Conservation (phyloP, 1,140 invertebrate species). For the Orchesella cincta region DNA sequence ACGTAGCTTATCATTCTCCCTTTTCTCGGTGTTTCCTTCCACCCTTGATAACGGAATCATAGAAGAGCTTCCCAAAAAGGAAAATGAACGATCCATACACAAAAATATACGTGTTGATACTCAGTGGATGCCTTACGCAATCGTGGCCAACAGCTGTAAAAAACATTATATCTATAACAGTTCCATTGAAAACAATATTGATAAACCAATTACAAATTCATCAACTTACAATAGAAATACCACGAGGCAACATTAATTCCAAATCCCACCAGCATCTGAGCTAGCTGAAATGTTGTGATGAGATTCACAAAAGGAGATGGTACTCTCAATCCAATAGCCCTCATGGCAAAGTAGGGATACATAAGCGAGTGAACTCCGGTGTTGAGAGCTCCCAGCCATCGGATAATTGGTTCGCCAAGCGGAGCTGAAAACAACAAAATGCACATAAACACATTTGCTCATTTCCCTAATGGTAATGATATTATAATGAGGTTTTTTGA, state of each 20-base stretch:
- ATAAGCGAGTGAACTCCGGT: slow-evolving; percentile 31
- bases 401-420: slow-evolving; percentile 22
- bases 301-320: slow-evolving; percentile 9
- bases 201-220: background rate
- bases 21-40: background rate
- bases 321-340: slow-evolving; percentile 4
- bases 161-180: too few species aligned
- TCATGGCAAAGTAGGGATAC: slow-evolving; percentile 7
- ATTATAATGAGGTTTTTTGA: background rate
- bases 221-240: slow-evolving; percentile 11
- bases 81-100: slow-evolving; percentile 2
- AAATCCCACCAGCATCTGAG: slow-evolving; percentile 35
- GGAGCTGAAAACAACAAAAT: too few species aligned
- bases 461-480: too few species aligned
- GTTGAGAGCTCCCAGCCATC: slow-evolving; percentile 33
- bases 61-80: slow-evolving; percentile 15
- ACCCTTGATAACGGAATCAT: background rate
- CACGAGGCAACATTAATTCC: slow-evolving; percentile 26
- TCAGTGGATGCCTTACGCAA: background rate
- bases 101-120: background rate
- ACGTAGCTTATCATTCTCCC: too few species aligned
- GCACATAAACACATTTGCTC: too few species aligned
- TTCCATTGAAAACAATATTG: background rate
- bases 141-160: background rate
- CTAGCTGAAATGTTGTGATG: slow-evolving; percentile 31